Evolutionary conservation across 2,888 invertebrate species (phyloP), one percentile per base, ranked within the genome.

Genomic region (Pseudanteris insignis): DNA sequence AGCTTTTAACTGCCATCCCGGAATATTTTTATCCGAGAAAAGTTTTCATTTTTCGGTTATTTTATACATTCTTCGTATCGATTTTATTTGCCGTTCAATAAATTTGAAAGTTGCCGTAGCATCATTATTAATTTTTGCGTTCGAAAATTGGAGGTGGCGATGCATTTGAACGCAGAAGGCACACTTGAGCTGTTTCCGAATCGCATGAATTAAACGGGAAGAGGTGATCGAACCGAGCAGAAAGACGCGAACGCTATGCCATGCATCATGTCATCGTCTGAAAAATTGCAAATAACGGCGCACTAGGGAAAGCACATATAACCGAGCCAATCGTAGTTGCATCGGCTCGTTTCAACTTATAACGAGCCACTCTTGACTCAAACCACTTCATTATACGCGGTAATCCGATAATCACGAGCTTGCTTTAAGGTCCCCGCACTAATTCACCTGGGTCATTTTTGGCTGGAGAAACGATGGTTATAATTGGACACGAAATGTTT

Each of bases 221-320:
- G 44, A 54, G 41, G 24, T 44, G 54, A 54, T 54, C 60, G 60
- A 7, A 48, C 38, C 30, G 38, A 37, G 48, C 10, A 43, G 37
- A 57, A 57, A 43, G 28, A 55, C 41, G 47, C 30, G 48, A 57
- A 43, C 28, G 44, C 38, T 44, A 26, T 24, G 26, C 53, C 44
- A 61, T 61, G 55, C 40, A 50, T 61, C 37, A 55, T 15, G 37
- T 40, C 33, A 21, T 34, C 13, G 26, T 15, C 38, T 25, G 34
- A 30, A 38, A 44, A 48, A 55, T 50, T 34, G 55, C 55, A 61
- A 61, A 55, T 61, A 61, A 61, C 44, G 54, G 43, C 33, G 43
- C 38, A 46, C 46, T 18, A 32, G 43, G 54, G 30, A 54, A 29
- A 38, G 46, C 40, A 24, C 33, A 29, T n/a, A 38, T 41, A 38